phyloP scores from a whole-genome alignment of 2,113 vertebrate genomes.

The Equus quagga region DNA sequence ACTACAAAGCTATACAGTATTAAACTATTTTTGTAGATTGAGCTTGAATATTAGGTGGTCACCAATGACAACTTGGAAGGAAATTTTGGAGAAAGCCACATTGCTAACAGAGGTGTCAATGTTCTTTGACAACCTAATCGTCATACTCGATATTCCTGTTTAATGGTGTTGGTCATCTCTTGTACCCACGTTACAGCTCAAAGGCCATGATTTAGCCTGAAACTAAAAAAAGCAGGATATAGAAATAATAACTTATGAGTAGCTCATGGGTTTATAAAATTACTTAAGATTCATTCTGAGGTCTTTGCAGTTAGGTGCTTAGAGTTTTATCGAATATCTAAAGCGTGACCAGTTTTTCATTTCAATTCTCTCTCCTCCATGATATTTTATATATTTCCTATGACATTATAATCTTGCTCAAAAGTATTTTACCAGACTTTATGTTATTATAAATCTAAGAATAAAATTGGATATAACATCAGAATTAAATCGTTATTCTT shows the following conservation, averaged over 20 bases:
- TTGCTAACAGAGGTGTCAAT: background rate
- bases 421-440: slow-evolving; percentile 1
- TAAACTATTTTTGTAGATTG: background rate
- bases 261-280: background rate
- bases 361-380: background rate
- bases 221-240: background rate
- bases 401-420: background rate
- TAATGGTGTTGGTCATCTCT: background rate
- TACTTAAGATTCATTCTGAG: background rate
- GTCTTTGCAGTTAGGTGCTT: background rate
- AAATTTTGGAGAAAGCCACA: slow-evolving; percentile 12
- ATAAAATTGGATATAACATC: slow-evolving; percentile 34
- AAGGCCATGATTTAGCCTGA: background rate
- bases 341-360: background rate
- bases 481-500: background rate
- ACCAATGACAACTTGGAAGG: background rate
- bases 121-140: background rate
- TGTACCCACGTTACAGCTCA: background rate
- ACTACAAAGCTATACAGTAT: background rate
- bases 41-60: background rate
- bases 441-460: slow-evolving; percentile 23
- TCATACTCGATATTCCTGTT: background rate
- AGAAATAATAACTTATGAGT: background rate
- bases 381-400: background rate
- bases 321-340: slow-evolving; percentile 1